These are phyloP conservation scores for Trypoxylon attenuatum DNA, from an alignment of 2,888 invertebrate genomes.

Conservation along the genomic window DNA sequence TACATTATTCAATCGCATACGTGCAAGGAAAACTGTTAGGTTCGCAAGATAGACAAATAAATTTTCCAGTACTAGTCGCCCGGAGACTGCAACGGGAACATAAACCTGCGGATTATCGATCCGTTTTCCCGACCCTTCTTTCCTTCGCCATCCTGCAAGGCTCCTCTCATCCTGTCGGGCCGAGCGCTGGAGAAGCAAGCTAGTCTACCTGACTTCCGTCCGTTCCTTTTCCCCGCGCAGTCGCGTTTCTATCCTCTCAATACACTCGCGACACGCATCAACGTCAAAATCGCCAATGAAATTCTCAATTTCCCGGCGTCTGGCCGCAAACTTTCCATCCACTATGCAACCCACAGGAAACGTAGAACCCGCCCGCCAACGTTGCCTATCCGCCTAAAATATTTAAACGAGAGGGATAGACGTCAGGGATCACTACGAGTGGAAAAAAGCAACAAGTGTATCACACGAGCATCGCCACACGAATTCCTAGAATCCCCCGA, in stretches of 20 bases:
- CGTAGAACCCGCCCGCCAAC: too few relatives aligned
- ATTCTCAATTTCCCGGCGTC: not conserved
- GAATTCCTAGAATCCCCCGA: not conserved
- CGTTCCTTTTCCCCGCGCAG: not conserved
- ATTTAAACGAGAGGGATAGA: too few relatives aligned
- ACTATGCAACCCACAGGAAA: not conserved
- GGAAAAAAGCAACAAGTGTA: not conserved
- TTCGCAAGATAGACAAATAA: conserved; percentile 45
- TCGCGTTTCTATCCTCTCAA: not conserved
- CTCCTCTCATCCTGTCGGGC: not conserved
- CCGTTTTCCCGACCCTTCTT: conserved; percentile 29
- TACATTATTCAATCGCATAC: conserved; percentile 37
- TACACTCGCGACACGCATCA: not conserved
- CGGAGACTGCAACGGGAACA: conserved; percentile 25
- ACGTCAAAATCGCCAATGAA: not conserved
- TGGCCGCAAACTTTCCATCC: not conserved
- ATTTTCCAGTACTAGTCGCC: conserved; percentile 34
- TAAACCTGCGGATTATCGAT: conserved; percentile 51
- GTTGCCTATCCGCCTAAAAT: too few relatives aligned
- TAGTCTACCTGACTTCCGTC: not conserved
- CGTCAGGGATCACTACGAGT: not conserved
- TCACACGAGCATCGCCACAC: too few relatives aligned
- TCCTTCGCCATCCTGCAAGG: not conserved
- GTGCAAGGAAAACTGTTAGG: conserved; percentile 38
- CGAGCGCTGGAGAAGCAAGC: not conserved